Percentiles rank a stretch among this genome's conserved stretches.
Evolutionary conservation across 2,888 invertebrate species (phyloP).

Genomic region (Acleris sparsana): DNA sequence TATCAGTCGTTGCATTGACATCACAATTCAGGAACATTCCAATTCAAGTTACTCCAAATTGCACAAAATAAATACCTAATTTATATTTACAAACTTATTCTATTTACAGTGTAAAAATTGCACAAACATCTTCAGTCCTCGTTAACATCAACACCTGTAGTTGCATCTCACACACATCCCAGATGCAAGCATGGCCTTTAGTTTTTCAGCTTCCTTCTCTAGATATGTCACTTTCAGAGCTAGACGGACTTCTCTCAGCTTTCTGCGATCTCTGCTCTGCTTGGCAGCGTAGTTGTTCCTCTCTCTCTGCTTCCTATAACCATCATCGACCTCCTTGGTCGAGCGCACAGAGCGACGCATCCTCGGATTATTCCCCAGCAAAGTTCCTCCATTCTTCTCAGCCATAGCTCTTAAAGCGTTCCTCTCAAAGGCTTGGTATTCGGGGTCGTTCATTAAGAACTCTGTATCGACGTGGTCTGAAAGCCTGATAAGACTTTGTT

Average conservation of each 20-base stretch:
- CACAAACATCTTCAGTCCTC: conserved; percentile 5
- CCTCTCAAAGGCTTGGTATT: conserved; percentile 88
- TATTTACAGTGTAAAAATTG: conserved; percentile 11
- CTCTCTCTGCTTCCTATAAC: conserved; percentile 93
- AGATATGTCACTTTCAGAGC: conserved; percentile 94
- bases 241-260: conserved; percentile 95
- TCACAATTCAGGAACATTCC: conserved; percentile 20
- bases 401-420: conserved; percentile 87
- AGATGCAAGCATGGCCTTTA: conserved; percentile 87
- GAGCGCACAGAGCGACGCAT: conserved; percentile 85
- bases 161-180: conserved; percentile 54
- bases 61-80: conserved; percentile 22
- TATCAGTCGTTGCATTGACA: conserved; percentile 4
- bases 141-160: background rate
- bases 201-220: conserved; percentile 93
- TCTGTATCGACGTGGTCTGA: conserved; percentile 80
- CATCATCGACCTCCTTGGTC: conserved; percentile 83
- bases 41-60: conserved; percentile 12
- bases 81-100: conserved; percentile 20
- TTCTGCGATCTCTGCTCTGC: conserved; percentile 93
- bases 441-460: conserved; percentile 74
- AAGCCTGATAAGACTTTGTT: conserved; percentile 36
- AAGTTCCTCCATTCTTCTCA: conserved; percentile 83
- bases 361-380: conserved; percentile 85
- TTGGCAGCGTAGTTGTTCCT: conserved; percentile 98